phyloP scores from a whole-genome alignment of 2,888 invertebrate species.

The Eubasilissa splendida region DNA sequence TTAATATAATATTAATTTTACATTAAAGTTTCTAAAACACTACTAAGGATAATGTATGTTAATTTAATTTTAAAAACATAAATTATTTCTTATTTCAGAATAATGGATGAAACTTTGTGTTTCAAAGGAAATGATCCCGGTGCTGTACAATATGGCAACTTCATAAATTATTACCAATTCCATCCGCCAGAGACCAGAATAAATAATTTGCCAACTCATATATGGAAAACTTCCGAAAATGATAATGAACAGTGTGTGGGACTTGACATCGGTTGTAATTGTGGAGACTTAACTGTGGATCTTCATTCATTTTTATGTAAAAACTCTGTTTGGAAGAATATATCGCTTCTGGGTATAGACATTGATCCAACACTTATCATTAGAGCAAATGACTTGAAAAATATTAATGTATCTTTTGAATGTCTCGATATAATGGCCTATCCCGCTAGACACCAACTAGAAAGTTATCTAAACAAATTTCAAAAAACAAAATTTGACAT shows the following conservation, averaged over 20 bases:
- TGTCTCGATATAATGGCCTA: slow-evolving; percentile 76
- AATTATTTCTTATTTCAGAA: neutral
- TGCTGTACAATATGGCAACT: slow-evolving; percentile 86
- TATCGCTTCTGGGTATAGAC: slow-evolving; percentile 80
- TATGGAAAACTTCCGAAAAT: slow-evolving; percentile 60
- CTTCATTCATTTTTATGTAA: slow-evolving; percentile 71
- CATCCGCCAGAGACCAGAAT: slow-evolving; percentile 81
- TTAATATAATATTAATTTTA: too few relatives aligned
- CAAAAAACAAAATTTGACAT: slow-evolving; percentile 75
- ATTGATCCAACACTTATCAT: slow-evolving; percentile 81
- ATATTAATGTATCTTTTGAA: slow-evolving; percentile 71
- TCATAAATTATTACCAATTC: slow-evolving; percentile 90
- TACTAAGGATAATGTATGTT: too few relatives aligned
- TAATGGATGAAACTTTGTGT: slow-evolving; percentile 62
- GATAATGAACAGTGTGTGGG: slow-evolving; percentile 67
- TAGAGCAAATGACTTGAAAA: slow-evolving; percentile 73
- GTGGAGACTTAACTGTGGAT: slow-evolving; percentile 81
- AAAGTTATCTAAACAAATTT: slow-evolving; percentile 67
- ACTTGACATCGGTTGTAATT: slow-evolving; percentile 86
- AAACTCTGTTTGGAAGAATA: slow-evolving; percentile 64
- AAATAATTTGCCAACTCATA: slow-evolving; percentile 73
- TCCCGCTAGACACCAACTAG: slow-evolving; percentile 64
- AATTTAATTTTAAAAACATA: too few relatives aligned
- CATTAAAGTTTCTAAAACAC: too few relatives aligned
- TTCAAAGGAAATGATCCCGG: slow-evolving; percentile 80